Evolutionary conservation across 2,797 vertebrate species (phyloP).

Genomic region (Clamator glandarius): DNA sequence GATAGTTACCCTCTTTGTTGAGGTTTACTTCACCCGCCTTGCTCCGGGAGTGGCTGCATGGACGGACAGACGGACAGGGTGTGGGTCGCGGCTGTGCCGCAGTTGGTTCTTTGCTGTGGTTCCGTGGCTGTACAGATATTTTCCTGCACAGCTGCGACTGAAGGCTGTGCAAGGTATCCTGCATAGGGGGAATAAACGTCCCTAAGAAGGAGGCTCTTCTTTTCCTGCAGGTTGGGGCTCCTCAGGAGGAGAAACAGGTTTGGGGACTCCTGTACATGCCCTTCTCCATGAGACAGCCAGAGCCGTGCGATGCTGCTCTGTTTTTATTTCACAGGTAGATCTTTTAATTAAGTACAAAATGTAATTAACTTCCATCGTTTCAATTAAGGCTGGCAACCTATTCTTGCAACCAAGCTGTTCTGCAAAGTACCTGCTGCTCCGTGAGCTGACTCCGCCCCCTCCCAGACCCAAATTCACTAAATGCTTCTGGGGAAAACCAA

Average conservation of each 20-base stretch:
- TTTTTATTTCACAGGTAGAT: slow-evolving; percentile 53
- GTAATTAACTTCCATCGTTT: not conserved
- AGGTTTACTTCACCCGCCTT: not conserved
- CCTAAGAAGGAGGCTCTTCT: not conserved
- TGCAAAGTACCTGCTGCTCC: not conserved
- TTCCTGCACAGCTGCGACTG: slow-evolving; percentile 12
- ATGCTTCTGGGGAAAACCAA: not conserved
- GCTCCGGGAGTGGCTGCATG: not conserved
- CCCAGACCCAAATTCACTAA: not conserved
- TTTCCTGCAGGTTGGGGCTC: not conserved
- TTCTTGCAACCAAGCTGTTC: not conserved
- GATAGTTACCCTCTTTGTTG: not conserved
- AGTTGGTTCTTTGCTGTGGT: not conserved
- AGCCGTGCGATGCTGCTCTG: not conserved
- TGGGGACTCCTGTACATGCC: not conserved
- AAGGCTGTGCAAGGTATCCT: not conserved
- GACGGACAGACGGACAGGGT: not conserved
- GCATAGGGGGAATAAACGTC: slow-evolving; percentile 2
- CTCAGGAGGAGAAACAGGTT: not conserved
- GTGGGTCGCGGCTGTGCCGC: not conserved
- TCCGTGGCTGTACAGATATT: not conserved
- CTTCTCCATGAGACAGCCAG: not conserved
- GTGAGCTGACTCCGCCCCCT: not conserved
- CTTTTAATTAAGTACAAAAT: slow-evolving; percentile 48
- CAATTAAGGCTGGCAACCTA: slow-evolving; percentile 46